A percentile compares a stretch with the other conserved stretches of the same genome.
Conservation (phyloP, 2,888 invertebrate genomes). For the Atethmia centrago region DNA sequence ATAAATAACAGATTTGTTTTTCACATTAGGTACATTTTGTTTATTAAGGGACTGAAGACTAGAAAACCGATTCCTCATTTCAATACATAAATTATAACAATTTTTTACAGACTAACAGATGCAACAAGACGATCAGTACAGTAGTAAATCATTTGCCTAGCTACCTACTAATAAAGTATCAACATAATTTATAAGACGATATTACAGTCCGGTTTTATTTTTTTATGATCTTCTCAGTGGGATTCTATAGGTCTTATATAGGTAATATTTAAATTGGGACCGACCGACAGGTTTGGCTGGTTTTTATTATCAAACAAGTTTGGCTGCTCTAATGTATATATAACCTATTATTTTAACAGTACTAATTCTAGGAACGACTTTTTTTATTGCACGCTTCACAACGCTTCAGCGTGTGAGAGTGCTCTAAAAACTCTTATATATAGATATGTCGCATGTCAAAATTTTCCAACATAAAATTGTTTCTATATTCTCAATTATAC, state of each 20-base stretch:
- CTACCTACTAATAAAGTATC: conserved; percentile 9
- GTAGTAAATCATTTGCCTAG: neutral
- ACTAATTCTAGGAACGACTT: conserved; percentile 1
- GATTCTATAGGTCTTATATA: conserved; percentile 5
- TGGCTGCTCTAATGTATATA: conserved; percentile 13
- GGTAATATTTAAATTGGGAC: conserved; percentile 17
- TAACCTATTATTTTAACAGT: conserved; percentile 11
- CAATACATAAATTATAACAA: too few species aligned
- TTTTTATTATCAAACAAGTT: conserved; percentile 30
- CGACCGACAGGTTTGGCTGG: conserved; percentile 10
- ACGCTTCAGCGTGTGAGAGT: too few species aligned
- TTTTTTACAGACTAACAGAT: neutral
- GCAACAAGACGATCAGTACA: neutral
- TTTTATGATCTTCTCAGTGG: neutral
- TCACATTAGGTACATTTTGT: neutral
- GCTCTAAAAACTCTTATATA: too few species aligned
- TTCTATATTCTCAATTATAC: too few species aligned
- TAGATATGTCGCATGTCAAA: too few species aligned
- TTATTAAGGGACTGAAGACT: neutral
- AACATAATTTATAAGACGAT: neutral
- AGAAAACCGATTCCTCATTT: neutral
- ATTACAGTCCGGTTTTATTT: neutral
- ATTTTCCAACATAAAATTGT: too few species aligned
- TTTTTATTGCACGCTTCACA: too few species aligned
- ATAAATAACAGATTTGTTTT: neutral